These are phyloP conservation scores for Rhincodon typus DNA, from an alignment of 2,797 vertebrate genomes.

Conservation along the genomic window DNA sequence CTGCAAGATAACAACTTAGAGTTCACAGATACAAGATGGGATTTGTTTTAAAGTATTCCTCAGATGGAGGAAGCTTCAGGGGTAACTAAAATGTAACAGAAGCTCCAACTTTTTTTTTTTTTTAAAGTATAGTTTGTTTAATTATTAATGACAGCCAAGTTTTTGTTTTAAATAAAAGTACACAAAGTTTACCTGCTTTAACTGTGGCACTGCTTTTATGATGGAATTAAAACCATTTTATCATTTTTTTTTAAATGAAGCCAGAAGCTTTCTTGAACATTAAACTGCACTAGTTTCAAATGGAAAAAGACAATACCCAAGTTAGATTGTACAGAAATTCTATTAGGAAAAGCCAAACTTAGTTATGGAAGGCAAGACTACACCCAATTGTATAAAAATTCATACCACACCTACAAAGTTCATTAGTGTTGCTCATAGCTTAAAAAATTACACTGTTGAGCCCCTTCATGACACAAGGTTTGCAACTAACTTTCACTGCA, in stretches of 20 bases:
- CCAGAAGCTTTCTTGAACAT: slow-evolving; percentile 23
- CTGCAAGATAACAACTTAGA: slow-evolving; percentile 2
- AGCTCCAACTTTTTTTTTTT: slow-evolving; percentile 22
- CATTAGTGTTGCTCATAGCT: slow-evolving; percentile 32
- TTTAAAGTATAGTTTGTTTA: background rate
- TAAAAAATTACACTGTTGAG: slow-evolving; percentile 32
- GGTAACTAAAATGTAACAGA: slow-evolving; percentile 32
- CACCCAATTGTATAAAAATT: slow-evolving; percentile 15
- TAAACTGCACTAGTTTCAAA: slow-evolving; percentile 14
- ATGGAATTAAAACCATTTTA: background rate
- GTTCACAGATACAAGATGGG: background rate
- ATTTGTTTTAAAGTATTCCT: background rate
- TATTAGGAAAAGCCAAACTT: slow-evolving; percentile 21
- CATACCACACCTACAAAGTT: slow-evolving; percentile 23
- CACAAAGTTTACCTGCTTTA: slow-evolving; percentile 50
- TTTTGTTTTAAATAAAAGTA: slow-evolving; percentile 25
- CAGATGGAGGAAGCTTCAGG: background rate
- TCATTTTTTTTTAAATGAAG: background rate
- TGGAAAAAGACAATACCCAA: slow-evolving; percentile 24
- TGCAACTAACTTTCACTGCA: slow-evolving; percentile 32
- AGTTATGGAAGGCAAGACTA: slow-evolving; percentile 32
- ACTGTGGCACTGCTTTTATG: slow-evolving; percentile 46
- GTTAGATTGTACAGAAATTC: slow-evolving; percentile 20
- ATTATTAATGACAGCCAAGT: too few species aligned
- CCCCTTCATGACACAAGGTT: slow-evolving; percentile 31